Conservation (phyloP, 1,140 invertebrate species). For the Musca vetustissima region DNA sequence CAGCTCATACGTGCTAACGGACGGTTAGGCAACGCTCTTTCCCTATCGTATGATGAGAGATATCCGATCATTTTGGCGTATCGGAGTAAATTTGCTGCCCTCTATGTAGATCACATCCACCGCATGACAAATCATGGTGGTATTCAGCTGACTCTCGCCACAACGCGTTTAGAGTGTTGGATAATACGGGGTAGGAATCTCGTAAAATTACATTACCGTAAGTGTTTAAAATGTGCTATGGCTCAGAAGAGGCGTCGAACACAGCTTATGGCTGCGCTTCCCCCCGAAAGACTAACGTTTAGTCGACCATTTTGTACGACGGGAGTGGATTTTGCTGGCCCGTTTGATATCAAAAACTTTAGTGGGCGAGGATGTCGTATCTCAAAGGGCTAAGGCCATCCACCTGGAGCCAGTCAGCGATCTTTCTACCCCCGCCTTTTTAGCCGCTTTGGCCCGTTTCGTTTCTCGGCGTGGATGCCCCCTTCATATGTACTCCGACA, state of each 20-base stretch:
- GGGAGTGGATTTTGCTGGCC: constrained; percentile 32
- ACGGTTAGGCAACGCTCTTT: too few species aligned
- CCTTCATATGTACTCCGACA: constrained; percentile 21
- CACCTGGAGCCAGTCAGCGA: background rate
- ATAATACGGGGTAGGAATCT: background rate
- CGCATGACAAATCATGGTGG: background rate
- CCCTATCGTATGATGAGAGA: too few species aligned
- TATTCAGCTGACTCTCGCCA: background rate
- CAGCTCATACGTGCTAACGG: too few species aligned
- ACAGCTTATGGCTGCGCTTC: constrained; percentile 25
- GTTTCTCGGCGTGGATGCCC: constrained; percentile 35
- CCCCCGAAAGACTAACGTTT: constrained; percentile 31
- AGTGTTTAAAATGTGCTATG: background rate
- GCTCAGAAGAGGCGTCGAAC: background rate
- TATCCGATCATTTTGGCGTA: background rate
- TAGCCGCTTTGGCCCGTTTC: constrained; percentile 51
- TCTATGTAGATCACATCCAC: background rate
- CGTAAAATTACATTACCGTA: background rate
- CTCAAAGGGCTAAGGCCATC: constrained; percentile 42
- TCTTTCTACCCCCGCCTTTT: constrained; percentile 44
- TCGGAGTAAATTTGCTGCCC: background rate
- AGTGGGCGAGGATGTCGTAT: constrained; percentile 23
- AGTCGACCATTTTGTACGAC: too few species aligned
- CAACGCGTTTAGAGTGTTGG: constrained; percentile 16
- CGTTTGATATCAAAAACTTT: constrained; percentile 31